Conservation (phyloP, 2,113 vertebrate species). For the Pristiophorus japonicus region DNA sequence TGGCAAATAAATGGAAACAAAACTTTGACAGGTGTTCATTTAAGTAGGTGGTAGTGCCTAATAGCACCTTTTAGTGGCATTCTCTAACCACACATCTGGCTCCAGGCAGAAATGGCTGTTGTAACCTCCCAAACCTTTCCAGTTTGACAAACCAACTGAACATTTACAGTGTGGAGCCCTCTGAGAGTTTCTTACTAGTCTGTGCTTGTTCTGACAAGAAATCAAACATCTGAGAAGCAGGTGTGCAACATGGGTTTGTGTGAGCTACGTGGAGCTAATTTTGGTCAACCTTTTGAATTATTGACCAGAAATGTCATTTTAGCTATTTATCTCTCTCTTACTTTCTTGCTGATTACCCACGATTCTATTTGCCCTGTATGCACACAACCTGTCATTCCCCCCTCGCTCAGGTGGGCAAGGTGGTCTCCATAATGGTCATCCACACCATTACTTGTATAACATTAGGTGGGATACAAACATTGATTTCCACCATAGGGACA, state of each 20-base stretch:
- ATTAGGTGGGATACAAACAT: not conserved
- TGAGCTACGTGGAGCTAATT: not conserved
- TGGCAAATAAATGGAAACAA: not conserved
- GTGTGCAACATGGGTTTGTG: not conserved
- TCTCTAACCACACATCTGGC: not conserved
- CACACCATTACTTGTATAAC: not conserved
- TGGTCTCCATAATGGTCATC: not conserved
- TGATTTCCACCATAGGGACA: not conserved
- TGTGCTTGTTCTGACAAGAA: not conserved
- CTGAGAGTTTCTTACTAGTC: not conserved
- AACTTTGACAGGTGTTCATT: constrained; percentile 19
- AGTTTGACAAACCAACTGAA: constrained; percentile 18
- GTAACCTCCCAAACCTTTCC: not conserved
- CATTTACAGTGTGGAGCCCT: not conserved
- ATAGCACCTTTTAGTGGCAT: not conserved
- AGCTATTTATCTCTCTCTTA: not conserved
- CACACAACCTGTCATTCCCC: not conserved
- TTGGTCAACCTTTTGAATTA: not conserved
- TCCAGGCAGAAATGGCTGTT: not conserved
- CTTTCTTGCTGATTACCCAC: not conserved
- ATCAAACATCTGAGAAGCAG: not conserved
- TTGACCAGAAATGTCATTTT: not conserved
- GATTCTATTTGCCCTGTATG: not conserved
- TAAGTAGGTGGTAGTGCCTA: not conserved
- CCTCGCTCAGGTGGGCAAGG: not conserved